Percentiles rank a stretch among this genome's conserved stretches.
These are phyloP conservation scores for Proisotoma minuta DNA, from an alignment of 2,888 invertebrate genomes.

Conservation along the genomic window DNA sequence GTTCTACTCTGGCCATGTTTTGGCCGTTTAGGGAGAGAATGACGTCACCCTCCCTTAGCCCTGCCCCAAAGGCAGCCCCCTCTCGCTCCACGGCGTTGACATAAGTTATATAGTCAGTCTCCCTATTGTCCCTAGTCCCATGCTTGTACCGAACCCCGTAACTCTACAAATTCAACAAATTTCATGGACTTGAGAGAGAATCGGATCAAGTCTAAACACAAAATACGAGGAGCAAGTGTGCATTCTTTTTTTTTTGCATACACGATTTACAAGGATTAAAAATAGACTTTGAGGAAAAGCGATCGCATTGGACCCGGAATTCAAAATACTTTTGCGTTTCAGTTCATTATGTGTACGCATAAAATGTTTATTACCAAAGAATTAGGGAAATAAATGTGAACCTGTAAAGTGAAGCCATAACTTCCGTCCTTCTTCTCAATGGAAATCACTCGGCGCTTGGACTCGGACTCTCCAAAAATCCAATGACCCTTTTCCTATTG, in stretches of 20 bases:
- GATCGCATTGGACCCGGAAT: no score
- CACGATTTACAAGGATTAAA: no score
- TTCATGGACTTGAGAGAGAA: no score
- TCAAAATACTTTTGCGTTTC: no score
- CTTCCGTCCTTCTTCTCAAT: slow-evolving; percentile 83
- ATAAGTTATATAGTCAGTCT: slow-evolving; percentile 93
- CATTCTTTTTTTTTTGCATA: neutral
- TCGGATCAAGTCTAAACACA: no score
- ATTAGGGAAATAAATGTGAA: slow-evolving; percentile 50
- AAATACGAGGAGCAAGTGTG: no score
- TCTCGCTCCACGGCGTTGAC: slow-evolving; percentile 85
- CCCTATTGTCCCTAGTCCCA: slow-evolving; percentile 72
- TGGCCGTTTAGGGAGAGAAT: slow-evolving; percentile 93
- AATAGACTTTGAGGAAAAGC: no score
- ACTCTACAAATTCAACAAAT: slow-evolving; percentile 58
- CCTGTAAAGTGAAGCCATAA: slow-evolving; percentile 89
- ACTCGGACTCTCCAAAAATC: slow-evolving; percentile 47
- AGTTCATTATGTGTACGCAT: neutral
- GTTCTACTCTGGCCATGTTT: slow-evolving; percentile 89
- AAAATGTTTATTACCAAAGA: slow-evolving; percentile 2
- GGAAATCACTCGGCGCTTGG: slow-evolving; percentile 71
- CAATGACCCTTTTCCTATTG: slow-evolving; percentile 36
- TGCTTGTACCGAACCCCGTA: slow-evolving; percentile 94
- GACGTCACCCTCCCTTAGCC: slow-evolving; percentile 93
- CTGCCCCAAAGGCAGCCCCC: slow-evolving; percentile 85